These are phyloP conservation scores for Lucinisca nassula DNA, from an alignment of 2,888 invertebrate genomes.

Conservation along the genomic window DNA sequence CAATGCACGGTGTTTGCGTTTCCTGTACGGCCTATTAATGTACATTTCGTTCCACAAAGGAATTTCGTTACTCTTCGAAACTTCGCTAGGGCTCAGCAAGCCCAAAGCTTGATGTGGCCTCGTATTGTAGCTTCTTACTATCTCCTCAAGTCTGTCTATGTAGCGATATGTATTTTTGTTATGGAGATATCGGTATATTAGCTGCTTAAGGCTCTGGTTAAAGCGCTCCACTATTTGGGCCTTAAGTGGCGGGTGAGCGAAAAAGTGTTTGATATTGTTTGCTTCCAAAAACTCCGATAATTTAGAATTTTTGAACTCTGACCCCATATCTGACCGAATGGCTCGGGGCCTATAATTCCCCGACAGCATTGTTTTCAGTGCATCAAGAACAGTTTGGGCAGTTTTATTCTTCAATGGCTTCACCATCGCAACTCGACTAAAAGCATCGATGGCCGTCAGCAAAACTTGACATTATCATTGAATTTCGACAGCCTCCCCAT, in stretches of 20 bases:
- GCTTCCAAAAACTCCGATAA: neutral
- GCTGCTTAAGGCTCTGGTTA: neutral
- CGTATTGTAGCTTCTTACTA: neutral
- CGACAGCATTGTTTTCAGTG: neutral
- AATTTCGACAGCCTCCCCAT: neutral
- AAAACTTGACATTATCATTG: neutral
- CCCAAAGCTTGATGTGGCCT: neutral
- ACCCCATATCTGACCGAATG: neutral
- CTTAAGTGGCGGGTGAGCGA: conserved; percentile 5
- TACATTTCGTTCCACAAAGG: conserved; percentile 6
- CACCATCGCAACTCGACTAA: conserved; percentile 5
- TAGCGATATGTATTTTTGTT: conserved; percentile 11
- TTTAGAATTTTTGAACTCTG: neutral
- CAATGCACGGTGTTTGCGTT: neutral
- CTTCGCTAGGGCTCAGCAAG: neutral
- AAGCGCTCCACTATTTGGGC: neutral
- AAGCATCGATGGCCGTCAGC: neutral
- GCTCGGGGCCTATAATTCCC: neutral
- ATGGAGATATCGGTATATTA: neutral
- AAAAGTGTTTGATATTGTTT: conserved; percentile 8
- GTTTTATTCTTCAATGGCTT: neutral
- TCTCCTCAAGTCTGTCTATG: neutral
- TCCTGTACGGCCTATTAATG: neutral
- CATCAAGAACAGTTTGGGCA: neutral
- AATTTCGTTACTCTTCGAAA: neutral